These are phyloP conservation scores for Stomatorhinus ivindoensis DNA, from an alignment of 2,113 vertebrate genomes.

Conservation along the genomic window DNA sequence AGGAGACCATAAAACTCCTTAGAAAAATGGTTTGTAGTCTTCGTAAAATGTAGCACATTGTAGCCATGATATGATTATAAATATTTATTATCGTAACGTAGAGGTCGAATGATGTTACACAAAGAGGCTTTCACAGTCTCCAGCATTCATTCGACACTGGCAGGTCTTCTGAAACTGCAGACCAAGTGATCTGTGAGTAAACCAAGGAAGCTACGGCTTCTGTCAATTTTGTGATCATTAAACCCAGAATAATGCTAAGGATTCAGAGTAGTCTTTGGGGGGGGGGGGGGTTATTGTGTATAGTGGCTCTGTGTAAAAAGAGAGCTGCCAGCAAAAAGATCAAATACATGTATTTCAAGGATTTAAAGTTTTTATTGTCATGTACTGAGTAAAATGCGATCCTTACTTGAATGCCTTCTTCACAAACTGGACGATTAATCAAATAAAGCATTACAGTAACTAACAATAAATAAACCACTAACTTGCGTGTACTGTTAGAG, in stretches of 20 bases:
- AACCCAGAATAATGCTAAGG: neutral
- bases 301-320: no score
- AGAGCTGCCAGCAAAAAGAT: no score
- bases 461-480: no score
- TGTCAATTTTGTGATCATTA: neutral
- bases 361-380: no score
- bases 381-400: no score
- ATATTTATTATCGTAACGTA: neutral
- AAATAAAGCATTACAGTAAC: no score
- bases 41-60: neutral
- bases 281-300: no score
- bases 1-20: neutral
- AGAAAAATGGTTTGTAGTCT: neutral
- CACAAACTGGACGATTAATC: no score
- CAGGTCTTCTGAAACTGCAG: neutral
- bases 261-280: neutral
- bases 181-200: neutral
- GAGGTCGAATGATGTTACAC: neutral
- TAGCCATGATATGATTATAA: neutral
- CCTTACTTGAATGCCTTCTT: no score
- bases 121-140: neutral
- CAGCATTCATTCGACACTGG: neutral
- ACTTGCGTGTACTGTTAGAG: no score
- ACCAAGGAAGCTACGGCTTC: neutral
- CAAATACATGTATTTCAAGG: no score